Percentiles rank a stretch among this genome's conserved stretches.
Conservation (phyloP, 2,888 invertebrate species). For the Apocheima hispidaria region DNA sequence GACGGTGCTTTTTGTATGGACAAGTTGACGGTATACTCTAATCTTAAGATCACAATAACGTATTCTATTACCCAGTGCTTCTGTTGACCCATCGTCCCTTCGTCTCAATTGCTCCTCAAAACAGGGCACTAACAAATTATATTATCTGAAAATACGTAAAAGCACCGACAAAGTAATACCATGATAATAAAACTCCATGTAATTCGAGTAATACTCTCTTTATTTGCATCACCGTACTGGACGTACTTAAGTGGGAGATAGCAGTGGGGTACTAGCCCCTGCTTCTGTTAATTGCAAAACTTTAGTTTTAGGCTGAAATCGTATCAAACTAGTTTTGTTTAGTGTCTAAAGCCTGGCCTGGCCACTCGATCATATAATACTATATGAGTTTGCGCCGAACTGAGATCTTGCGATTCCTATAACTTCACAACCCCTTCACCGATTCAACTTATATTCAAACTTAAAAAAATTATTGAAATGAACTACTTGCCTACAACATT, state of each 20-base stretch:
- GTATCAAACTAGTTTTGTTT: no score
- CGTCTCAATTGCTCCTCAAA: neutral
- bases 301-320: no score
- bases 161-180: slow-evolving; percentile 27
- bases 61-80: neutral
- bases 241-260: slow-evolving; percentile 10
- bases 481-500: no score
- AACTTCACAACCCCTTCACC: no score
- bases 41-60: neutral
- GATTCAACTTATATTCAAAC: no score
- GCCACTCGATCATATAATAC: no score
- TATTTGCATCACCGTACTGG: slow-evolving; percentile 14
- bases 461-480: no score
- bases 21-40: neutral
- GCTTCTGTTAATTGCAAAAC: neutral
- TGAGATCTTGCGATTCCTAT: no score
- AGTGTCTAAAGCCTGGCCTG: no score
- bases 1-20: no score
- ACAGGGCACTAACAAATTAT: slow-evolving; percentile 21
- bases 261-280: neutral
- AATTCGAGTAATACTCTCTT: slow-evolving; percentile 31
- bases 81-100: slow-evolving; percentile 5
- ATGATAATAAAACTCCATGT: slow-evolving; percentile 26
- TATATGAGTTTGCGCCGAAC: no score
- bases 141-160: slow-evolving; percentile 25